Evolutionary conservation across 2,888 invertebrate genomes (phyloP).

Genomic region (Neoitamus cyanurus): DNA sequence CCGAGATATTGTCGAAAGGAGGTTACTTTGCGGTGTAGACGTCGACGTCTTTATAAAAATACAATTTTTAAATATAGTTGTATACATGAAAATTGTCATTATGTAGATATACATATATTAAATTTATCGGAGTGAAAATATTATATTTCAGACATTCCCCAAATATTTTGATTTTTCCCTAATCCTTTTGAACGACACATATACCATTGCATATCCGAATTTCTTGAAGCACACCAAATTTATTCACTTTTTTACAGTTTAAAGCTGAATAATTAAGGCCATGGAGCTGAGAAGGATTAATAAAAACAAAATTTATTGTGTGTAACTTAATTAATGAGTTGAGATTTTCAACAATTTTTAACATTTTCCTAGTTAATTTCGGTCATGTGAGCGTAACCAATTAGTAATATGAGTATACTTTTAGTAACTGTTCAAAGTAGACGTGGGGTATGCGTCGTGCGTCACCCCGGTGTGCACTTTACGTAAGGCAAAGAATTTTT

Average conservation of each 20-base stretch:
- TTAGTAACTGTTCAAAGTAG: too few relatives aligned
- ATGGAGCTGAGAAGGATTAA: neutral
- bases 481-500: too few relatives aligned
- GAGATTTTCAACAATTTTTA: neutral
- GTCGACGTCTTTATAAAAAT: slow-evolving; percentile 45
- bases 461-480: too few relatives aligned
- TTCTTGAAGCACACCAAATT: neutral
- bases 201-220: neutral
- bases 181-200: neutral
- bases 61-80: neutral
- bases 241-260: neutral
- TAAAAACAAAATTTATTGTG: neutral
- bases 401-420: too few relatives aligned
- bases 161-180: neutral
- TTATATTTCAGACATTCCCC: neutral
- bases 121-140: neutral
- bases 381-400: neutral
- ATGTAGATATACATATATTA: too few relatives aligned
- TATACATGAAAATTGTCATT: too few relatives aligned
- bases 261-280: neutral
- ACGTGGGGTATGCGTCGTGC: too few relatives aligned
- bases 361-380: neutral
- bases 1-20: slow-evolving; percentile 69
- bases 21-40: slow-evolving; percentile 58
- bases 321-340: neutral